Evolutionary conservation across 2,113 vertebrate species (phyloP).

Genomic region (Eurypyga helias): DNA sequence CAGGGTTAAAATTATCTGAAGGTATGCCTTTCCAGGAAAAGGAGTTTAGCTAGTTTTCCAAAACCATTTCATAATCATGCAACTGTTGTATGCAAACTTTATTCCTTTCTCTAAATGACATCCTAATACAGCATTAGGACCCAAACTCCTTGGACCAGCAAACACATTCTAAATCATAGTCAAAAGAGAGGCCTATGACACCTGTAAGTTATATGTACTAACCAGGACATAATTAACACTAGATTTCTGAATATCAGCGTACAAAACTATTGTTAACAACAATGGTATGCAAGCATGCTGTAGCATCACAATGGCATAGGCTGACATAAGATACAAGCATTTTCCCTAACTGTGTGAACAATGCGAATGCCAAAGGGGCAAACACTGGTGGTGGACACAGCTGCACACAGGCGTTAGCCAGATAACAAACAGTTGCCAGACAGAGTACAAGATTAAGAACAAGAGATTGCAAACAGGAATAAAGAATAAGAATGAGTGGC

Average conservation of each 20-base stretch:
- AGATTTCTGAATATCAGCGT: not conserved
- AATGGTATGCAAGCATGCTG: not conserved
- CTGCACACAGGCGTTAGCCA: not conserved
- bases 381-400: not conserved
- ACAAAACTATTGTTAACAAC: not conserved
- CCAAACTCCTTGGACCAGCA: not conserved
- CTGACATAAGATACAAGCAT: not conserved
- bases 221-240: not conserved
- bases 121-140: not conserved
- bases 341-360: not conserved
- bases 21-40: not conserved
- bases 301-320: fast-evolving
- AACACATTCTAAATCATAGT: not conserved
- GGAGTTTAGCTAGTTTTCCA: not conserved
- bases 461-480: not conserved
- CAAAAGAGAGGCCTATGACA: not conserved
- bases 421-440: not conserved
- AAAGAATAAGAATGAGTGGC: not conserved
- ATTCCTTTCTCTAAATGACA: not conserved
- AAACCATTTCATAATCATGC: not conserved
- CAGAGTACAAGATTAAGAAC: not conserved
- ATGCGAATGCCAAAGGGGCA: not conserved
- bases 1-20: not conserved
- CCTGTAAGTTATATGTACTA: not conserved
- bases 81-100: not conserved